phyloP scores from a whole-genome alignment of 2,113 vertebrate species.

The Ondatra zibethicus region DNA sequence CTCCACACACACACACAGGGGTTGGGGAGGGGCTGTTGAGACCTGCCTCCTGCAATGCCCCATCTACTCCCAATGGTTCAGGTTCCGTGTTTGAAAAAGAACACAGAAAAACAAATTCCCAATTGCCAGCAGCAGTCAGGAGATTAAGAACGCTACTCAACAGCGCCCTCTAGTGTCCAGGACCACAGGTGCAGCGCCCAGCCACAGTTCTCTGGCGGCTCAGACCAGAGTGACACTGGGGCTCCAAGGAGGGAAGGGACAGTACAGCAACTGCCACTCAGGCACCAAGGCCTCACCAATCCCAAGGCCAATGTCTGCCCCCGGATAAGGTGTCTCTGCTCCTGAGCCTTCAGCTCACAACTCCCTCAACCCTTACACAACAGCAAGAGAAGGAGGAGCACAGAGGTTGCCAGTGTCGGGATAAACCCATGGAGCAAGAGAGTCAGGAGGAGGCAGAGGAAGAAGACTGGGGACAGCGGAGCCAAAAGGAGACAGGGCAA shows the following conservation, averaged over 20 bases:
- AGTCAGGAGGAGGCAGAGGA: neutral
- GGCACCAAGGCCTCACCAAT: slow-evolving; percentile 34
- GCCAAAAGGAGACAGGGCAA: neutral
- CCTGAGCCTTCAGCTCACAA: neutral
- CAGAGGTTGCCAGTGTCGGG: neutral
- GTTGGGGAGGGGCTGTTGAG: neutral
- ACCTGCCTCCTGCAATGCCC: neutral
- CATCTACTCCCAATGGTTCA: neutral
- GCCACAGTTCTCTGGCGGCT: neutral
- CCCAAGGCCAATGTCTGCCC: neutral
- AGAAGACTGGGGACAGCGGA: neutral
- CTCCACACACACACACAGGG: neutral
- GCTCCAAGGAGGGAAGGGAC: neutral
- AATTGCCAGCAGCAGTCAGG: neutral
- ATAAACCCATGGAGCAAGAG: neutral
- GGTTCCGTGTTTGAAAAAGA: slow-evolving; percentile 24
- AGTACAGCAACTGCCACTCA: slow-evolving; percentile 54
- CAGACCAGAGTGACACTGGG: neutral
- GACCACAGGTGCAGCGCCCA: neutral
- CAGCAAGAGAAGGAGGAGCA: neutral
- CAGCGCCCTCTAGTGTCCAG: slow-evolving; percentile 79
- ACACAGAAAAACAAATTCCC: slow-evolving; percentile 59
- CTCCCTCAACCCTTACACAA: slow-evolving; percentile 37
- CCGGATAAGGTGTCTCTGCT: slow-evolving; percentile 2
- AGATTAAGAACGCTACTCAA: slow-evolving; percentile 35